Base-by-base conservation (phyloP, 1,140 invertebrate species). In the Drosophila virilis region DNA sequence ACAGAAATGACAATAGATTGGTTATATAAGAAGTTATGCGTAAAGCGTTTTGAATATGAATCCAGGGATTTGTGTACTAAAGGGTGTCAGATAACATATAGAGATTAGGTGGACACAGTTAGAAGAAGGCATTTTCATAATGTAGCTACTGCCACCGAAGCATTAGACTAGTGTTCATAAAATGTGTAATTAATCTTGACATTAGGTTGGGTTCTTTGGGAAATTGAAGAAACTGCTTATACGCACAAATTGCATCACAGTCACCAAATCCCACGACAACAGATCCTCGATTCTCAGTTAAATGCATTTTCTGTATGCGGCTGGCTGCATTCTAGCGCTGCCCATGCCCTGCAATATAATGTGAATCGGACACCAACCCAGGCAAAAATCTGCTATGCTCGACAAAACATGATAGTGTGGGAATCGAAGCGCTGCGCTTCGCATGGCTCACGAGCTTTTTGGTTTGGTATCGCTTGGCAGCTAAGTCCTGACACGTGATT, bases 401-500 rank as follows among this genome's bases (percentile, higher is more conserved):
- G 83, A 74, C 84, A 71, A 70, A 89, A 89, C 77, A 74, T 71
- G 57, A 84, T 80, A 89, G 80, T 89, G 84, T 89, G 84, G 84
- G 84, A 89, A 89, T 73, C 74, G 73, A 75, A 89, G 65, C 72
- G 78, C 70, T 51, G 57, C 33, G 55, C 40, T 48, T 22, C 32
- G 60, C 80, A 73, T 59, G n/a, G 43, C 45, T 33, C n/a, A 9
- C 35, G 12, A 35, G 38, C 57, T 59, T 59, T 43, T 55, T 51
- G 51, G 46, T 78, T 83, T 37, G 42, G 55, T 54, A 66, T 61
- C 62, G 79, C 78, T 77, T 74, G 55, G 65, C 15, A 51, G 55
- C 59, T 83, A 83, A 88, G 83, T 88, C 83, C 83, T 88, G 79
- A 68, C 83, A 88, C 83, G 83, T 88, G 83, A 83, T 88, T 88